phyloP scores from a whole-genome alignment of 2,888 invertebrate genomes.

The Erebia epiphron region DNA sequence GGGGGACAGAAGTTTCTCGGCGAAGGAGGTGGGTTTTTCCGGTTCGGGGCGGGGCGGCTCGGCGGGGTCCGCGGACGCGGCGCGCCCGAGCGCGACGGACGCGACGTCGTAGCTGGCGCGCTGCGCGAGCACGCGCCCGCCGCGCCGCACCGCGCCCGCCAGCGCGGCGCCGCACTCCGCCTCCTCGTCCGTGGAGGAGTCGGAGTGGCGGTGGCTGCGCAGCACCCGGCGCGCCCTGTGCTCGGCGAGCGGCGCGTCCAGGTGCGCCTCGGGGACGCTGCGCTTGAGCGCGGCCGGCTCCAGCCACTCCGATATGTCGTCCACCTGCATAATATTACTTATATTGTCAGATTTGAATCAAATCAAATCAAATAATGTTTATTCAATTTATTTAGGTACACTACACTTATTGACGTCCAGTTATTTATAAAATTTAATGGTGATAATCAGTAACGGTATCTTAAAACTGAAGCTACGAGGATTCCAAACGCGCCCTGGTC shows the following conservation, averaged over 20 bases:
- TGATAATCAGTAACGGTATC: no score
- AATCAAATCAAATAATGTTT: no score
- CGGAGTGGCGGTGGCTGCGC: slow-evolving; percentile 42
- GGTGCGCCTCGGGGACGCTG: slow-evolving; percentile 58
- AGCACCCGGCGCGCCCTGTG: slow-evolving; percentile 60
- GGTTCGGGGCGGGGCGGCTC: slow-evolving; percentile 42
- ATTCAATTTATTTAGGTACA: no score
- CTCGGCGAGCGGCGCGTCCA: slow-evolving; percentile 50
- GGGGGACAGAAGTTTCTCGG: slow-evolving; percentile 71
- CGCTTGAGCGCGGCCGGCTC: slow-evolving; percentile 67
- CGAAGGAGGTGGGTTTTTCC: slow-evolving; percentile 67
- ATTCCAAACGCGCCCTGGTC: no score
- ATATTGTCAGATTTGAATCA: no score
- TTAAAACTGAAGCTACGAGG: no score
- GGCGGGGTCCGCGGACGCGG: no score
- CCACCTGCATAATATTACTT: slow-evolving; percentile 60
- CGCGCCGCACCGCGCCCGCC: slow-evolving; percentile 56
- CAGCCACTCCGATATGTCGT: slow-evolving; percentile 74
- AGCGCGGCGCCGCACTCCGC: slow-evolving; percentile 57
- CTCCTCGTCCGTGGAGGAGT: slow-evolving; percentile 57
- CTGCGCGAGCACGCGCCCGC: slow-evolving; percentile 54
- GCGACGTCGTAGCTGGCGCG: slow-evolving; percentile 65
- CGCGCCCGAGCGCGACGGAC: slow-evolving; percentile 53
- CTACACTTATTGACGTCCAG: no score
- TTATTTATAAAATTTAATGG: no score